Evolutionary conservation across 2,797 vertebrate species (phyloP).

Genomic region (Crax fasciolata): DNA sequence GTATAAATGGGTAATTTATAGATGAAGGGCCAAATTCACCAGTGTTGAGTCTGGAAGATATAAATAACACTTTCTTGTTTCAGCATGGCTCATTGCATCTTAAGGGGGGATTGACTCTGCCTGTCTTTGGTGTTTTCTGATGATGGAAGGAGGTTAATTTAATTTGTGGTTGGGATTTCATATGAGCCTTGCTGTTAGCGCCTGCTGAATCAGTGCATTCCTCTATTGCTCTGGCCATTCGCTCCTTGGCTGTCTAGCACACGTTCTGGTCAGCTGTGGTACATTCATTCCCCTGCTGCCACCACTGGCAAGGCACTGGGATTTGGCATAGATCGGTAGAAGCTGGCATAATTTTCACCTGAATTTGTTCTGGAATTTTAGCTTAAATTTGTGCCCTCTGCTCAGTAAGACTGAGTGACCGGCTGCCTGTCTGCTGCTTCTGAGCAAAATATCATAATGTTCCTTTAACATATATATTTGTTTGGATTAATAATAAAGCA

Average conservation of each 20-base stretch:
- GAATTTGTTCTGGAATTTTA: conserved; percentile 18
- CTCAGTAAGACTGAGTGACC: neutral
- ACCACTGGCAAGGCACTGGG: neutral
- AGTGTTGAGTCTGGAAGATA: conserved; percentile 55
- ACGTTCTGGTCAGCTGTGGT: conserved; percentile 35
- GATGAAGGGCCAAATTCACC: conserved; percentile 70
- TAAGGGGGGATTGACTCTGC: conserved; percentile 23
- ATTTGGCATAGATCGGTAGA: neutral
- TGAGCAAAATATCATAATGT: conserved; percentile 23
- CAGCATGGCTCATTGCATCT: conserved; percentile 46
- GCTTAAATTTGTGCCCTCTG: neutral
- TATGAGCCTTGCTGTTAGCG: conserved; percentile 24
- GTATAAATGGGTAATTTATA: conserved; percentile 68
- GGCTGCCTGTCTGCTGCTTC: neutral
- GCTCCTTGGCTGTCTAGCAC: neutral
- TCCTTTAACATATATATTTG: neutral
- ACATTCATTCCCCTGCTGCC: neutral
- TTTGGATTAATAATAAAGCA: conserved; percentile 41
- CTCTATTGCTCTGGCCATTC: conserved; percentile 19
- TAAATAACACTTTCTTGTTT: conserved; percentile 68
- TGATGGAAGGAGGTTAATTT: conserved; percentile 67
- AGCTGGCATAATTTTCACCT: neutral
- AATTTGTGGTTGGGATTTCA: conserved; percentile 71
- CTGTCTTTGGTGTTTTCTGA: conserved; percentile 70
- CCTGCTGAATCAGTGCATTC: conserved; percentile 70